A percentile compares a stretch with the other conserved stretches of the same genome.
Evolutionary conservation across 53 echinoderm and acorn worm genomes (phyloP).

Genomic region (Stichopus horrens): DNA sequence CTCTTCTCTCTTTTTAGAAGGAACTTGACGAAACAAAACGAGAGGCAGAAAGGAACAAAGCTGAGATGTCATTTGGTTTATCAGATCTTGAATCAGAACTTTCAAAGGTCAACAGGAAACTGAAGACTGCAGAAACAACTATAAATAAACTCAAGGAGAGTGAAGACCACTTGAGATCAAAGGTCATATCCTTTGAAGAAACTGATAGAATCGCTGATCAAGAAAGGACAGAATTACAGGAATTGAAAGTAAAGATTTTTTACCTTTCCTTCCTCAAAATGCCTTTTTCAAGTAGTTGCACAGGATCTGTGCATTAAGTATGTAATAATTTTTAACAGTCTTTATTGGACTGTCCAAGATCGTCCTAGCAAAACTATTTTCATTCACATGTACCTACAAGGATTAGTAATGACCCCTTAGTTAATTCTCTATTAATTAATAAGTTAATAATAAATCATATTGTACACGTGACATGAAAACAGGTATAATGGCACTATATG

Average conservation of each 20-base stretch:
- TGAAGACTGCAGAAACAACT: neutral
- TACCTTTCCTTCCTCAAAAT: too few relatives aligned
- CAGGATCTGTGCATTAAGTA: too few relatives aligned
- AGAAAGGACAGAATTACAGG: conserved; percentile 54
- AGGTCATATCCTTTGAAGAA: conserved; percentile 27
- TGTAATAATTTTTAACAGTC: too few relatives aligned
- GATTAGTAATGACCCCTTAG: too few relatives aligned
- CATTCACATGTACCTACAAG: too few relatives aligned
- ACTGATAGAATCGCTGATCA: conserved; percentile 52
- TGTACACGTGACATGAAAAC: too few relatives aligned
- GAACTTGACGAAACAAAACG: conserved; percentile 18
- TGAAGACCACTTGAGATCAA: conserved; percentile 38
- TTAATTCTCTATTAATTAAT: too few relatives aligned
- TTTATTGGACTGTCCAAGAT: too few relatives aligned
- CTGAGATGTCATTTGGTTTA: neutral
- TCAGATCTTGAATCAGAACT: neutral
- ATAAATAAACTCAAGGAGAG: conserved; percentile 17
- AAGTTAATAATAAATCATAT: too few relatives aligned
- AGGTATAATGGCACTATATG: too few relatives aligned
- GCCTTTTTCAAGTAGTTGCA: too few relatives aligned
- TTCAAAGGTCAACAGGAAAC: conserved; percentile 12
- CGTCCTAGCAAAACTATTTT: too few relatives aligned
- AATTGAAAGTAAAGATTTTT: conserved; percentile 12
- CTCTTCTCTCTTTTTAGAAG: neutral
- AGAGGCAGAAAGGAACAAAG: conserved; percentile 14